A percentile compares a stretch with the other conserved stretches of the same genome.
Evolutionary conservation across 2,888 invertebrate genomes (phyloP).

Genomic region (Hirtodrosophila confusa): DNA sequence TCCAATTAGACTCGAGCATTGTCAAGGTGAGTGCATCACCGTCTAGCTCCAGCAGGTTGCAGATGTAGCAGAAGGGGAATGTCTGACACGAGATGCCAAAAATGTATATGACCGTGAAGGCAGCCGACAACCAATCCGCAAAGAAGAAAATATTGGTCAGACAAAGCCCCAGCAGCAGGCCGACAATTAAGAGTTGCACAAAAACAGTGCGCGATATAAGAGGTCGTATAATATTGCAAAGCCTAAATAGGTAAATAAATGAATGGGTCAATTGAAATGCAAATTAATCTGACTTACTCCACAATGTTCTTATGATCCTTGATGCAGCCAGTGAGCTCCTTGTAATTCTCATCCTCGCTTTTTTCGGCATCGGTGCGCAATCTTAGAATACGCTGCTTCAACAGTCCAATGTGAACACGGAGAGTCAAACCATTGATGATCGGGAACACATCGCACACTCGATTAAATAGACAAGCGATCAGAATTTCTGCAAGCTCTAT

Average conservation of each 20-base stretch:
- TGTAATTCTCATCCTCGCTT: slow-evolving; percentile 2
- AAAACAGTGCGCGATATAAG: slow-evolving; percentile 5
- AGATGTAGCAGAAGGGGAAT: slow-evolving; percentile 13
- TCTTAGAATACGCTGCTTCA: neutral
- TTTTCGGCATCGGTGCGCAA: slow-evolving; percentile 1
- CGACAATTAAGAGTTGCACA: slow-evolving; percentile 2
- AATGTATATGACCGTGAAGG: neutral
- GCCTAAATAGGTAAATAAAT: neutral
- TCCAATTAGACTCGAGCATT: slow-evolving; percentile 13
- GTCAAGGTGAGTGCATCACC: neutral
- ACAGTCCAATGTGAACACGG: neutral
- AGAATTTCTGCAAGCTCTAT: neutral
- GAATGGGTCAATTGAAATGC: too few species aligned
- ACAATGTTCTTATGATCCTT: slow-evolving; percentile 4
- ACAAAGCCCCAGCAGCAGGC: slow-evolving; percentile 1
- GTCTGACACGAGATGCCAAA: neutral
- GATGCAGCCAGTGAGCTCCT: slow-evolving; percentile 5
- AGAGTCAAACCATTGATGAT: neutral
- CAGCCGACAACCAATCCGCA: neutral
- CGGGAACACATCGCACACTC: slow-evolving; percentile 1
- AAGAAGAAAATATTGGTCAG: slow-evolving; percentile 12
- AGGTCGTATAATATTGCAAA: slow-evolving; percentile 3
- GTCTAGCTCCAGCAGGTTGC: slow-evolving; percentile 1
- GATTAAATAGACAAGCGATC: neutral
- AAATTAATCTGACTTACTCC: neutral